phyloP scores from a whole-genome alignment of 2,797 vertebrate genomes.

The Liasis olivaceus region DNA sequence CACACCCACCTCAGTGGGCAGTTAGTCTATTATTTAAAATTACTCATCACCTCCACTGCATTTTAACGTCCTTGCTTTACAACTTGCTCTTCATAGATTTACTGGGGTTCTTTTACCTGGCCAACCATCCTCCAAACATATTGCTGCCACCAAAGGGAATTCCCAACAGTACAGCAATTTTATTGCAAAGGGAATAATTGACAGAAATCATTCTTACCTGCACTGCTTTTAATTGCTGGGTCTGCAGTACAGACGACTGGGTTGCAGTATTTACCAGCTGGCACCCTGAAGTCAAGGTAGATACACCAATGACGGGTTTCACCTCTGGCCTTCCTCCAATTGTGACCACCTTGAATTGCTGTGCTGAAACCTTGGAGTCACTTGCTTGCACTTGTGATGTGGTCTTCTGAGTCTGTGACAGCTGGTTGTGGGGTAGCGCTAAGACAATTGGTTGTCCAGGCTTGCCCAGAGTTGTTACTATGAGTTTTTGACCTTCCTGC shows the following conservation, averaged over 20 bases:
- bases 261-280: constrained; percentile 80
- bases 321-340: constrained; percentile 86
- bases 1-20: background rate
- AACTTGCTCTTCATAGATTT: background rate
- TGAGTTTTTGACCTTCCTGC: constrained; percentile 92
- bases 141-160: background rate
- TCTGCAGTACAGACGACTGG: constrained; percentile 84
- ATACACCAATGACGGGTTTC: constrained; percentile 85
- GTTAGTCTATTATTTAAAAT: background rate
- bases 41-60: too few relatives aligned
- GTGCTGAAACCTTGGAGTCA: constrained; percentile 82
- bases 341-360: constrained; percentile 94
- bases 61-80: background rate
- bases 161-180: background rate
- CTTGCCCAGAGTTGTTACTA: constrained; percentile 91
- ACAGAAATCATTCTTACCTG: constrained; percentile 82
- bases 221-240: constrained; percentile 92
- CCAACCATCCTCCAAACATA: background rate
- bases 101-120: background rate
- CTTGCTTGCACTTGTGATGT: constrained; percentile 76
- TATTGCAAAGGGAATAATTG: constrained; percentile 62
- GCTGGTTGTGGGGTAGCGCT: constrained; percentile 85
- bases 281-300: constrained; percentile 78
- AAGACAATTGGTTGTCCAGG: constrained; percentile 91
- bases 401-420: constrained; percentile 76